Conservation (phyloP, 2,888 invertebrate genomes). For the Patella pellucida region DNA sequence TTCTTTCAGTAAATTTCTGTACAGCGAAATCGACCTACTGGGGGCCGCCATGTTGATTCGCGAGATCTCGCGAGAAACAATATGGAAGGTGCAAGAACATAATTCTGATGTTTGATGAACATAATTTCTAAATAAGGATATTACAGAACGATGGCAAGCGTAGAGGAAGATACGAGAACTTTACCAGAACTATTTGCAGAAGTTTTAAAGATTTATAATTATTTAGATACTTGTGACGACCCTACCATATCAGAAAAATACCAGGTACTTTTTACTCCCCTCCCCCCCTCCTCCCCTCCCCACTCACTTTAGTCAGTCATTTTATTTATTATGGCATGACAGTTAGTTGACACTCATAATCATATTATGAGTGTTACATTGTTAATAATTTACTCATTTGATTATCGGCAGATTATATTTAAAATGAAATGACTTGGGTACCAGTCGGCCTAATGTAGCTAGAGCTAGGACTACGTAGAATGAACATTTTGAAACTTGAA, state of each 20-base stretch:
- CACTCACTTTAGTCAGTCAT: neutral
- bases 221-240: conserved; percentile 49
- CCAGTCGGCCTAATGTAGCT: too few relatives aligned
- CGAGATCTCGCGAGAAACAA: neutral
- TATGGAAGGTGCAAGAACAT: neutral
- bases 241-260: conserved; percentile 52
- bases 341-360: too few relatives aligned
- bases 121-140: neutral
- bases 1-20: neutral
- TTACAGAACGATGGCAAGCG: conserved; percentile 18
- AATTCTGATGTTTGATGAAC: neutral
- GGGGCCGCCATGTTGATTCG: neutral
- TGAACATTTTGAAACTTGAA: too few relatives aligned
- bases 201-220: conserved; percentile 45
- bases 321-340: too few relatives aligned
- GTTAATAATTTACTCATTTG: neutral
- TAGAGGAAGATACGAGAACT: conserved; percentile 33
- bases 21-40: neutral
- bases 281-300: neutral
- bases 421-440: too few relatives aligned
- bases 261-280: conserved; percentile 39
- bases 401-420: too few relatives aligned
- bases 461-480: too few relatives aligned
- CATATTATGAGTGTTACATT: too few relatives aligned
- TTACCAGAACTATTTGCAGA: conserved; percentile 47